Conservation (phyloP, 1,140 invertebrate species). For the Ooceraea biroi region DNA sequence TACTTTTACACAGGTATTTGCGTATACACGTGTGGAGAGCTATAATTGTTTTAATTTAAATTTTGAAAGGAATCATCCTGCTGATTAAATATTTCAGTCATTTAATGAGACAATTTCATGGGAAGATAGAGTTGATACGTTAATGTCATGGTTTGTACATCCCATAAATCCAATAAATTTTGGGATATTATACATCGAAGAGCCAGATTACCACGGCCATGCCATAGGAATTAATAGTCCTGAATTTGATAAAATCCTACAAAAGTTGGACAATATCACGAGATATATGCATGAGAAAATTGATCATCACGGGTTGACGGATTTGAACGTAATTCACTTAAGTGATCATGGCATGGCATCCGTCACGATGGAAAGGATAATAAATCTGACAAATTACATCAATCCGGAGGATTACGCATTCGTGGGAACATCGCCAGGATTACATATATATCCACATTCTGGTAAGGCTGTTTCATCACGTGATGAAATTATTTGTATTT, state of each 20-base stretch:
- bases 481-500: slow-evolving; percentile 43
- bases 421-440: slow-evolving; percentile 84
- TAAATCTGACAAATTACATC: slow-evolving; percentile 88
- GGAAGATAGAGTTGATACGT: slow-evolving; percentile 87
- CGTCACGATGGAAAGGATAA: slow-evolving; percentile 86
- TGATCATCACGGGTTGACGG: slow-evolving; percentile 83
- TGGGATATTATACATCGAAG: slow-evolving; percentile 91
- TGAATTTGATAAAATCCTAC: slow-evolving; percentile 85
- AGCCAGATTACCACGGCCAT: slow-evolving; percentile 90
- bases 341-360: slow-evolving; percentile 92
- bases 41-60: not conserved
- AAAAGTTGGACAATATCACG: slow-evolving; percentile 87
- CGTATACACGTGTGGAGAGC: not conserved
- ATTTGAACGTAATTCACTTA: slow-evolving; percentile 90
- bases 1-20: slow-evolving; percentile 79
- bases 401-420: slow-evolving; percentile 85
- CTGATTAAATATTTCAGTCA: slow-evolving; percentile 80
- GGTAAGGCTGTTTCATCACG: slow-evolving; percentile 77
- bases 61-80: slow-evolving; percentile 13
- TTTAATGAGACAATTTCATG: slow-evolving; percentile 86
- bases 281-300: slow-evolving; percentile 88
- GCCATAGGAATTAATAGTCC: slow-evolving; percentile 84
- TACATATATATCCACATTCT: slow-evolving; percentile 87
- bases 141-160: slow-evolving; percentile 90
- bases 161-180: slow-evolving; percentile 87